Evolutionary conservation across 1,140 invertebrate genomes (phyloP).

Genomic region (Saccostrea echinata): DNA sequence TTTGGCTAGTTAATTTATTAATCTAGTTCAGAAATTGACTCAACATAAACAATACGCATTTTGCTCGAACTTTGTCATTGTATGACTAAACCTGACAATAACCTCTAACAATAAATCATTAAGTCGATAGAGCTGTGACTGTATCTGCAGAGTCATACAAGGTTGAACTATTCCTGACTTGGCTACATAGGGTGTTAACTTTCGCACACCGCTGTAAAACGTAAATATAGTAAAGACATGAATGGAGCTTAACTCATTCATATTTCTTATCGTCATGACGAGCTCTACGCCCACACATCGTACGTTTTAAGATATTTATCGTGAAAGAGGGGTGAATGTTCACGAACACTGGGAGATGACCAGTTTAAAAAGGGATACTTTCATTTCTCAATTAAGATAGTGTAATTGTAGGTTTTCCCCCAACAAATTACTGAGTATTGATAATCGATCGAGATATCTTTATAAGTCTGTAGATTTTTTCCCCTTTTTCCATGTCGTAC

Average conservation of each 20-base stretch:
- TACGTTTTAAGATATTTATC: constrained; percentile 32
- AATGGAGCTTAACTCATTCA: constrained; percentile 32
- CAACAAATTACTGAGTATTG: neutral
- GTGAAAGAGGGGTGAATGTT: constrained; percentile 28
- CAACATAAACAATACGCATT: neutral
- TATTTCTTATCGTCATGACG: constrained; percentile 36
- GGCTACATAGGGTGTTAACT: neutral
- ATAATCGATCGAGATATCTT: neutral
- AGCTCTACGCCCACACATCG: constrained; percentile 19
- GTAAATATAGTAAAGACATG: constrained; percentile 28
- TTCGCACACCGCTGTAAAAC: neutral
- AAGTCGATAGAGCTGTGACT: neutral
- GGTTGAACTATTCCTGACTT: neutral
- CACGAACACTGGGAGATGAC: constrained; percentile 9
- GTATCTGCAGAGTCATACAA: neutral
- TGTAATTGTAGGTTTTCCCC: too few relatives aligned
- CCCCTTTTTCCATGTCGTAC: neutral
- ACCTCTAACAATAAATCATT: neutral
- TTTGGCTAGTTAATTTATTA: too few relatives aligned
- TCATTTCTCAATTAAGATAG: neutral
- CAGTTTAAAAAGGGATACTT: neutral
- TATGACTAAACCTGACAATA: neutral
- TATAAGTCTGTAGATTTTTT: neutral
- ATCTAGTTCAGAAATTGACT: too few relatives aligned
- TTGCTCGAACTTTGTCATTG: neutral